phyloP scores from a whole-genome alignment of 2,888 invertebrate species.

The Drosophila antonietae region DNA sequence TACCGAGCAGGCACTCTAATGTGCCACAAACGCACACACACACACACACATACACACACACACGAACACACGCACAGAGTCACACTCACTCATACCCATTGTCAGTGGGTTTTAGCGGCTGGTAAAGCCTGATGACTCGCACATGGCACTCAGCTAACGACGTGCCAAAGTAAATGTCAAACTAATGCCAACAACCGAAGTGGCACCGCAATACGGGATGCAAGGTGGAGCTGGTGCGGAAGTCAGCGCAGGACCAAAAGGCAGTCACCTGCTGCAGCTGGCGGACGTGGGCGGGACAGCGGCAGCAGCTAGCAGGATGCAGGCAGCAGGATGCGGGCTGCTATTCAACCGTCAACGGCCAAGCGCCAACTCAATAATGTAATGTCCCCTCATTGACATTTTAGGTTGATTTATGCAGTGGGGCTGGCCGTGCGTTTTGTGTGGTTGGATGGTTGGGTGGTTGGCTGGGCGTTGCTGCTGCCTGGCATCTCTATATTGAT shows the following conservation, averaged over 20 bases:
- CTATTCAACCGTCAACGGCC: conserved; percentile 50
- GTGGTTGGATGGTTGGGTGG: not conserved
- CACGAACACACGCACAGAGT: not conserved
- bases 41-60: conserved; percentile 4
- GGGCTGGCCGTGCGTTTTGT: conserved; percentile 5
- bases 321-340: conserved; percentile 47
- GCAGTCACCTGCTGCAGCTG: not conserved
- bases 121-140: conserved; percentile 20
- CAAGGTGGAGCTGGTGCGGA: conserved; percentile 36
- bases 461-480: not conserved
- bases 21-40: conserved; percentile 30
- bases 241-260: conserved; percentile 21
- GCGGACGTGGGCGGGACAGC: not conserved
- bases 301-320: not conserved
- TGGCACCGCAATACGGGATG: conserved; percentile 56
- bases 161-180: conserved; percentile 79
- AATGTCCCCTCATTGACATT: conserved; percentile 74
- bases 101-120: conserved; percentile 7
- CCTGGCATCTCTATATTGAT: conserved; percentile 30
- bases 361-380: conserved; percentile 71
- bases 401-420: conserved; percentile 65
- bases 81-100: not conserved
- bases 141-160: conserved; percentile 73
- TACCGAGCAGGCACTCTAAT: conserved; percentile 67
- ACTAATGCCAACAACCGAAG: conserved; percentile 72